Evolutionary conservation across 2,113 vertebrate species (phyloP).

Genomic region (Campylomormyrus numenius): DNA sequence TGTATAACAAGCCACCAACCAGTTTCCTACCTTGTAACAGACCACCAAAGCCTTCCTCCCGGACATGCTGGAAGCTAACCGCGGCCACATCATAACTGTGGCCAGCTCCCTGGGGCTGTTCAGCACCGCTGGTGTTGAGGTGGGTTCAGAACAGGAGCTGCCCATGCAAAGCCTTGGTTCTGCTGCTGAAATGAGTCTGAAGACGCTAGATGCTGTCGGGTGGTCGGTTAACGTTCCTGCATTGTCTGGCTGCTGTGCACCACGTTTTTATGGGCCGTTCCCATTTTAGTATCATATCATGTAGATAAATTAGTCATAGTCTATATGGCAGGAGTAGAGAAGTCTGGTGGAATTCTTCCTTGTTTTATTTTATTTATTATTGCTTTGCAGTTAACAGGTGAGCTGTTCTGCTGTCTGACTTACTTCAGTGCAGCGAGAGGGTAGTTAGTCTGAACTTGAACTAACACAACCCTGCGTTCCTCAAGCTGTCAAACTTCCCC

Average conservation of each 20-base stretch:
- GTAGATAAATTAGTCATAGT: not conserved
- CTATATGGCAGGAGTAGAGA: not conserved
- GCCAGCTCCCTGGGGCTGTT: conserved; percentile 81
- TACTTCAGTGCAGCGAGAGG: not conserved
- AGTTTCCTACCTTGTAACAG: conserved; percentile 45
- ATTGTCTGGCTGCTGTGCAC: not conserved
- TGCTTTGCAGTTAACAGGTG: not conserved
- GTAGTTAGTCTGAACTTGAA: not conserved
- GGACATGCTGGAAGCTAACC: conserved; percentile 81
- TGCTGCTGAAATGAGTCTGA: not conserved
- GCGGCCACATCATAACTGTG: conserved; percentile 79
- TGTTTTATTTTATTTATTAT: not conserved
- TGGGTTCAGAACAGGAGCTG: conserved; percentile 46
- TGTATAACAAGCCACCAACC: no score
- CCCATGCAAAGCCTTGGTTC: not conserved
- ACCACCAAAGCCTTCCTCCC: conserved; percentile 83
- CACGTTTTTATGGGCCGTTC: not conserved
- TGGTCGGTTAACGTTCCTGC: not conserved
- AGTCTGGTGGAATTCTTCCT: not conserved
- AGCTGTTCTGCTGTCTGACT: not conserved
- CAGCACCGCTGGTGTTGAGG: conserved; percentile 82
- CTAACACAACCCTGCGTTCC: not conserved
- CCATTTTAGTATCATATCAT: not conserved
- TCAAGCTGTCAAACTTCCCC: not conserved
- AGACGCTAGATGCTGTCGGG: not conserved